Base-by-base conservation (phyloP, 2,113 vertebrate genomes). In the Chionis minor region DNA sequence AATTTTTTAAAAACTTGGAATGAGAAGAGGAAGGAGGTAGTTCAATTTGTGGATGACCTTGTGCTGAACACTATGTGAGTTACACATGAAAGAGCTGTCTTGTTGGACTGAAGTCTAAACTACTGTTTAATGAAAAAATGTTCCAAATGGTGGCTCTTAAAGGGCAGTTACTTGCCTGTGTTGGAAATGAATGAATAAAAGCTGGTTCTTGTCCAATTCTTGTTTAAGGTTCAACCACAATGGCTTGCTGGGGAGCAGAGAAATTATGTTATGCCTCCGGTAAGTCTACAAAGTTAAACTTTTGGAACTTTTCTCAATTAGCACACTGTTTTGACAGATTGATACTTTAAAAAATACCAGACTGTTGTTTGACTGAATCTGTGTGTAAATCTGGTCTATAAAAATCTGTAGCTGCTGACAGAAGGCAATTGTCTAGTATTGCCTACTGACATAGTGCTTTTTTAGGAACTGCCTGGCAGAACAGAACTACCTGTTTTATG, bases 171-270 rank as follows among this genome's bases (percentile, higher is more conserved):
- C 14, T 70, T 77, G 14, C 22, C 4, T 47, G 9, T 61, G 10
- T n/a, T 80, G 56, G 35, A 72, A 49, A 51, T 12, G 1, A 70
- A 51, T 62, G 8, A 92, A 19, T 90, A 40, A 90, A 84, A n/a
- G 22, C 4, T 88, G 17, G 1, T 87, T 55, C 12, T 90, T 88
- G 24, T 71, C 67, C 12, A 44, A 95, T 92, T 88, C 54, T 54
- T 95, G 54, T 97, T 98, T 30, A 90, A 98, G 98, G 95, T 98
- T 85, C 96, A 97, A 92, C 98, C 98, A 15, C 98, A 98, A 3
- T 98, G 98, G 98, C 21, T 97, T 96, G 54, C 94, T 94, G 97
- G 97, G 51, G 98, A 98, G 51, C 98, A 98, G 90, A 98, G 98
- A 94, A 98, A 93, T 93, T 98, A 98, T 4, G 94, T 98, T 84